Evolutionary conservation across 2,888 invertebrate species (phyloP).

Genomic region (Agriopis marginaria): DNA sequence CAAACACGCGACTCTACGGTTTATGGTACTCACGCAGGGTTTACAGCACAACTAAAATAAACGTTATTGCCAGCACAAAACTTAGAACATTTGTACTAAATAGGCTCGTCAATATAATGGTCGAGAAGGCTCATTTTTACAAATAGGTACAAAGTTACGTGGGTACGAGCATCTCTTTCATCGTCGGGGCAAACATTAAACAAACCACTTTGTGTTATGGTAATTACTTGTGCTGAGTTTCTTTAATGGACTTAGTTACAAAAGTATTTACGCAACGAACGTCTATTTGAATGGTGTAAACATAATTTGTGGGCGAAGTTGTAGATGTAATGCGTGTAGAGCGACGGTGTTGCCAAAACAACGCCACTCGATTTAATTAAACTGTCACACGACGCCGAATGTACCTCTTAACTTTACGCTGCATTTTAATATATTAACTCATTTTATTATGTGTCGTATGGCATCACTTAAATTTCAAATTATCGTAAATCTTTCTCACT

Average conservation of each 20-base stretch:
- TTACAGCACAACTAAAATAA: constrained; percentile 72
- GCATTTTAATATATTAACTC: constrained; percentile 29
- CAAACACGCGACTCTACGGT: constrained; percentile 78
- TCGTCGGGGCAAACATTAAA: constrained; percentile 67
- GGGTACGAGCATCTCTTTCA: constrained; percentile 56
- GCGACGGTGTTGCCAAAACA: constrained; percentile 70
- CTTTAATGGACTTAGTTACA: constrained; percentile 79
- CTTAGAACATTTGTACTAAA: constrained; percentile 48
- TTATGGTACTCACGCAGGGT: constrained; percentile 74
- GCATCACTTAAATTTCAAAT: constrained; percentile 40
- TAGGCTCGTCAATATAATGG: constrained; percentile 47
- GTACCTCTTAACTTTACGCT: constrained; percentile 37
- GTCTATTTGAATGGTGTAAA: constrained; percentile 82
- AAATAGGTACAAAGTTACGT: constrained; percentile 44
- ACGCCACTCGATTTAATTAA: constrained; percentile 73
- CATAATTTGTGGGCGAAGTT: constrained; percentile 82
- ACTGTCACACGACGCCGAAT: constrained; percentile 62
- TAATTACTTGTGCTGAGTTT: constrained; percentile 77
- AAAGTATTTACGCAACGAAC: constrained; percentile 77
- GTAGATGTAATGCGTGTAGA: constrained; percentile 72
- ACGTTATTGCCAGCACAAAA: constrained; percentile 51
- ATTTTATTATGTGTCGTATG: constrained; percentile 32
- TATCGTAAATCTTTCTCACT: constrained; percentile 38
- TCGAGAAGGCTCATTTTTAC: constrained; percentile 46
- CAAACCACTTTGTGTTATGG: constrained; percentile 74